Conservation (phyloP, 2,113 vertebrate species). For the Alces alces region DNA sequence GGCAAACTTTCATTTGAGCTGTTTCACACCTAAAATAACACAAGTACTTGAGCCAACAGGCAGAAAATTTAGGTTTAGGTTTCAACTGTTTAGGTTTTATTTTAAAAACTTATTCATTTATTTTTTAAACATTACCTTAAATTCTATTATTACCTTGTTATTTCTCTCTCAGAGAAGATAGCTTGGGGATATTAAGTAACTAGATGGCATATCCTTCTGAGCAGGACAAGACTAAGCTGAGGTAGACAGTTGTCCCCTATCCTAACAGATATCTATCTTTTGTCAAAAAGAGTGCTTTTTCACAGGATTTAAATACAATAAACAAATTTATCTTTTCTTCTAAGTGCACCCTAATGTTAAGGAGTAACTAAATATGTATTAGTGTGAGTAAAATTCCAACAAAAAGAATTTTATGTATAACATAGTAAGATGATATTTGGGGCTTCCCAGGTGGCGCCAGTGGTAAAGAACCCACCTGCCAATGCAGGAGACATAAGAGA, state of each 20-base stretch:
- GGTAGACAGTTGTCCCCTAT: conserved; percentile 25
- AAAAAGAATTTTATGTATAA: conserved; percentile 5
- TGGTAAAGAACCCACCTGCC: neutral
- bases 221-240: conserved; percentile 50
- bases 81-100: conserved; percentile 79
- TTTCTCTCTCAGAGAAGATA: conserved; percentile 51
- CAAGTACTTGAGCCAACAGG: conserved; percentile 69
- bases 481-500: neutral
- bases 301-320: conserved; percentile 43
- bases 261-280: conserved; percentile 47
- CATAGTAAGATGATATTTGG: neutral
- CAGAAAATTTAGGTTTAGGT: conserved; percentile 67
- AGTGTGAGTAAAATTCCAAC: neutral
- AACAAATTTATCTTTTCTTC: conserved; percentile 46
- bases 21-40: conserved; percentile 87
- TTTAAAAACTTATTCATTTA: conserved; percentile 77
- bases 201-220: conserved; percentile 58
- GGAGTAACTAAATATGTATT: neutral
- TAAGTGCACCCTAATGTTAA: neutral
- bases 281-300: conserved; percentile 64
- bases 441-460: neutral
- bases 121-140: conserved; percentile 69
- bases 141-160: conserved; percentile 67
- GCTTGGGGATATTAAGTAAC: conserved; percentile 60
- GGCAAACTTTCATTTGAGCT: conserved; percentile 77